Evolutionary conservation across 92 coral and sea anemone genomes (phyloP).

Genomic region (Paragorgia papillata): DNA sequence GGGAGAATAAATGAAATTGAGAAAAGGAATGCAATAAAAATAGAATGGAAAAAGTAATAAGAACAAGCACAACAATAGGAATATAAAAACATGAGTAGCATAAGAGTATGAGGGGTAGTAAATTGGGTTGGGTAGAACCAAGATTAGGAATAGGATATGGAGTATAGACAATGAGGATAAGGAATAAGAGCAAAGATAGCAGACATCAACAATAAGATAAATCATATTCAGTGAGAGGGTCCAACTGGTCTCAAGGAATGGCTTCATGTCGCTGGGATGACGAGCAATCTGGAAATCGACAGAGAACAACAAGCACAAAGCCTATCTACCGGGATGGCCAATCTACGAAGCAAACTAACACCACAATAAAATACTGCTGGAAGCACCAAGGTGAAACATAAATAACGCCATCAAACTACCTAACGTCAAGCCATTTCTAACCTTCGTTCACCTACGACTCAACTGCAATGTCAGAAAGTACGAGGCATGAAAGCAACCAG

Average conservation of each 20-base stretch:
- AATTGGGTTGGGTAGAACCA: no score
- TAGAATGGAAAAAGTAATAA: no score
- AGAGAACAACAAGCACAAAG: slow-evolving; percentile 71
- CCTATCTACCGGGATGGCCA: slow-evolving; percentile 89
- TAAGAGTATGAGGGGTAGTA: no score
- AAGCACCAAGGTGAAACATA: slow-evolving; percentile 89
- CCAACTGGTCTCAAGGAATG: slow-evolving; percentile 90
- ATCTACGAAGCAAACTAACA: slow-evolving; percentile 78
- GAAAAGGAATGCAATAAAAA: no score
- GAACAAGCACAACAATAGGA: no score
- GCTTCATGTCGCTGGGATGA: slow-evolving; percentile 98
- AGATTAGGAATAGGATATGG: no score
- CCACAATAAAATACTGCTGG: slow-evolving; percentile 95
- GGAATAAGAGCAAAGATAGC: no score
- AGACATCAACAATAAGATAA: no score
- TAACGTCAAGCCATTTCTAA: slow-evolving; percentile 89
- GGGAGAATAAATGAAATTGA: no score
- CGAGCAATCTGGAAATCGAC: slow-evolving; percentile 89
- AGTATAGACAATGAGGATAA: no score
- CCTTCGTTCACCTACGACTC: slow-evolving; percentile 88
- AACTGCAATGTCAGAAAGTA: slow-evolving; percentile 91
- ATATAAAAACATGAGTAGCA: no score
- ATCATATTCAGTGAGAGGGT: slow-evolving; percentile 66
- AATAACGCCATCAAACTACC: slow-evolving; percentile 96
- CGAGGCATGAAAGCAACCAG: slow-evolving; percentile 87